A percentile compares a stretch with the other conserved stretches of the same genome.
Conservation (phyloP, 1,140 invertebrate genomes). For the Eumeta japonica region DNA sequence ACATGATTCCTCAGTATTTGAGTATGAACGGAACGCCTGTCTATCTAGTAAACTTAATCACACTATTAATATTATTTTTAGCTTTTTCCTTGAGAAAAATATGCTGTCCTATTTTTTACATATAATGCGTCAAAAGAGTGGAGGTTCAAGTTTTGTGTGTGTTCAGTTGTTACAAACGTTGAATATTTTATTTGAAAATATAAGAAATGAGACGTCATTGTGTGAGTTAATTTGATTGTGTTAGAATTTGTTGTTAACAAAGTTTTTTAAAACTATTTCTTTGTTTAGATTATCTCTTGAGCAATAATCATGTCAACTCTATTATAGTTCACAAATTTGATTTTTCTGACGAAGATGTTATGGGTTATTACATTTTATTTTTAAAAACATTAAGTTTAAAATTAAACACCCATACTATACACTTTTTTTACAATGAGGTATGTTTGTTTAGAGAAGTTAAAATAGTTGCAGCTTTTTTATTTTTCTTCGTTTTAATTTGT, state of each 20-base stretch:
- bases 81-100: constrained; percentile 98
- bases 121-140: constrained; percentile 97
- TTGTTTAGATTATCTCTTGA: constrained; percentile 94
- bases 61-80: constrained; percentile 65
- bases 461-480: too few species aligned
- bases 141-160: constrained; percentile 88
- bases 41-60: too few species aligned
- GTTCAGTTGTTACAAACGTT: constrained; percentile 96
- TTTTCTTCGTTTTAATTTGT: too few species aligned
- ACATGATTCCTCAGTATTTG: constrained; percentile 98
- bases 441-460: too few species aligned
- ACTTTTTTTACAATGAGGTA: constrained; percentile 99
- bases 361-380: constrained; percentile 99
- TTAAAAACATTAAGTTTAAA: constrained; percentile 97
- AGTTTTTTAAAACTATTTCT: too few species aligned
- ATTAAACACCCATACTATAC: constrained; percentile 97
- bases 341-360: constrained; percentile 99
- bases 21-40: constrained; percentile 71
- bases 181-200: constrained; percentile 99
- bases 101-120: constrained; percentile 97
- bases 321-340: constrained; percentile 99
- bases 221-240: constrained; percentile 75
- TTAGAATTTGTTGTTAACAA: too few species aligned
- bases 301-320: constrained; percentile 99
- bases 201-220: constrained; percentile 95